Evolutionary conservation across 2,113 vertebrate genomes (phyloP), one percentile per base, ranked within the genome.

Genomic region (Lipotes vexillifer): DNA sequence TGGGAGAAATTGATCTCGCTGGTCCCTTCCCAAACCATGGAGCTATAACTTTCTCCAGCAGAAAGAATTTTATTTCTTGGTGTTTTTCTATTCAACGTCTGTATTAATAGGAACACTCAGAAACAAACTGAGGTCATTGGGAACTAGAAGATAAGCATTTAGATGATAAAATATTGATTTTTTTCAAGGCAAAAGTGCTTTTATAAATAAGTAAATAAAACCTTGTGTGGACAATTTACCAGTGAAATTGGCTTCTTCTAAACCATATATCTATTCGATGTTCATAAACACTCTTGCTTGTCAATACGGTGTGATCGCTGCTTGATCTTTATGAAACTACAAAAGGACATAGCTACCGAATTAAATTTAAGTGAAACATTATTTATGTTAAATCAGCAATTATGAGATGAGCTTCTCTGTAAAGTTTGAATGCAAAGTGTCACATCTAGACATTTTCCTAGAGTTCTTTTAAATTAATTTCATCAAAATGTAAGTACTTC

Each of bases 151-250:
- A 96, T 89, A 98, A 96, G 80, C 93, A 97, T 97, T 98, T 94
- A 96, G 89, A 98, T 98, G 96, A 97, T 92, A 97, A 85, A 97
- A 17, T 86, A 99, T 98, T 98, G 97, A 98, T 98, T 95, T 93
- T 98, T 95, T 90, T 90, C 96, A 97, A 97, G 98, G 83, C 49
- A 93, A 87, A 95, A 97, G 27, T 55, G 71, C 57, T 97, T 98
- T 98, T 75, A 97, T 97, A 59, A 98, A 98, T 97, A 89, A 96
- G 46, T 81, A 97, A 97, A 96, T 87, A 94, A 97, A 98, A 87
- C 88, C 44, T 72, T 97, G 94, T 90, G 81, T 93, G 96, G 96
- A 97, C 91, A 97, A 97, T 98, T 98, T 98, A 94, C 77, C 97
- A 97, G 29, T 97, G 97, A 98, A 98, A 98, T 59, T 96, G 93